Conservation (phyloP, 2,797 vertebrate species). For the Parauchenoglanis ngamensis region DNA sequence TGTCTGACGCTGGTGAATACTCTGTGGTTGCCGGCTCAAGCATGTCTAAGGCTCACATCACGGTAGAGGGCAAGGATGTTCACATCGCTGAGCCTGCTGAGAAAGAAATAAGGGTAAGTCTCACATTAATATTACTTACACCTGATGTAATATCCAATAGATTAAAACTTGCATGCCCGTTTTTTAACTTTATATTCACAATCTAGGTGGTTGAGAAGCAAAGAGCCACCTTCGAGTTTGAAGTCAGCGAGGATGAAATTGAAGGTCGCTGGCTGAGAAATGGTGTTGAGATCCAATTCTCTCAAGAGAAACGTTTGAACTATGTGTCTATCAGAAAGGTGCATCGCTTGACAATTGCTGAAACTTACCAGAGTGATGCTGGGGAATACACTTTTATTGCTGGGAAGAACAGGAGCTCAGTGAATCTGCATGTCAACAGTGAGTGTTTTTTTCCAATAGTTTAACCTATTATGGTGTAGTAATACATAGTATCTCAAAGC, state of each 20-base stretch:
- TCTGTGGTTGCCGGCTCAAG: constrained; percentile 93
- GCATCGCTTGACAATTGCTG: constrained; percentile 84
- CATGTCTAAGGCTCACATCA: constrained; percentile 85
- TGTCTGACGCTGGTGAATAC: constrained; percentile 91
- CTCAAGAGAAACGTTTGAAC: constrained; percentile 79
- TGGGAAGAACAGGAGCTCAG: constrained; percentile 82
- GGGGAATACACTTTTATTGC: constrained; percentile 87
- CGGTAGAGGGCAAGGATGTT: constrained; percentile 93
- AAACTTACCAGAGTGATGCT: constrained; percentile 81
- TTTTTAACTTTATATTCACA: constrained; percentile 18
- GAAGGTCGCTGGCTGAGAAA: constrained; percentile 86
- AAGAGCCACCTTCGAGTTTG: constrained; percentile 84
- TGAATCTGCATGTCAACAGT: constrained; percentile 83
- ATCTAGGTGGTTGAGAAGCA: constrained; percentile 84
- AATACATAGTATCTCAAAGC: background rate
- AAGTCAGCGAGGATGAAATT: constrained; percentile 87
- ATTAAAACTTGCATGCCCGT: background rate
- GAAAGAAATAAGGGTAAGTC: constrained; percentile 70
- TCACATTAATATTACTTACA: background rate
- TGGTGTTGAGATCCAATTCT: constrained; percentile 85
- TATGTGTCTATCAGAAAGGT: constrained; percentile 81
- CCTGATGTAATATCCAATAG: background rate
- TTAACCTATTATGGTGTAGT: background rate
- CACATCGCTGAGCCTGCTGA: constrained; percentile 73
- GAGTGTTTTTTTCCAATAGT: constrained; percentile 8